Evolutionary conservation across 2,113 vertebrate genomes (phyloP).

Genomic region (Hystrix brachyura): DNA sequence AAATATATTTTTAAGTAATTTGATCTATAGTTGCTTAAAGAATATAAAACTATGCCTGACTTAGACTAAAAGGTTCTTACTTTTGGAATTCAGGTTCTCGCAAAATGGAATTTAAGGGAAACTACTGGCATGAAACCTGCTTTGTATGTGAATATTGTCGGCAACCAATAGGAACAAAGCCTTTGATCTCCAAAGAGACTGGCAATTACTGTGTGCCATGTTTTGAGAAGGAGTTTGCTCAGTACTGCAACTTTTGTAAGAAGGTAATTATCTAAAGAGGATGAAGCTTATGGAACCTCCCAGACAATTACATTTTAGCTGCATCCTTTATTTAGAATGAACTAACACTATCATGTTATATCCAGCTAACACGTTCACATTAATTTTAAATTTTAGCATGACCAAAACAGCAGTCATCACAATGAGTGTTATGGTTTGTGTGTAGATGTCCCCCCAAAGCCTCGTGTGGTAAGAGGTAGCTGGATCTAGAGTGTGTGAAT

Average conservation of each 20-base stretch:
- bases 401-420: neutral
- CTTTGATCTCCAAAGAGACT: constrained; percentile 89
- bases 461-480: too few species aligned
- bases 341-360: neutral
- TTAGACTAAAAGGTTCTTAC: constrained; percentile 56
- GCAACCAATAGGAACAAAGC: constrained; percentile 89
- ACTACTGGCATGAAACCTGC: constrained; percentile 91
- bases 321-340: neutral
- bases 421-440: neutral
- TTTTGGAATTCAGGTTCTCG: constrained; percentile 87
- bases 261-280: constrained; percentile 90
- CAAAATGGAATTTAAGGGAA: constrained; percentile 92
- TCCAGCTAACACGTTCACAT: neutral
- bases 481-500: too few species aligned
- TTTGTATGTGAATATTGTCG: constrained; percentile 89
- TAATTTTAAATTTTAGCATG: constrained; percentile 4
- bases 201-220: constrained; percentile 90
- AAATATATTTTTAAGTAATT: neutral
- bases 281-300: neutral
- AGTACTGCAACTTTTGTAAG: constrained; percentile 95
- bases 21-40: constrained; percentile 13
- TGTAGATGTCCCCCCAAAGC: too few species aligned
- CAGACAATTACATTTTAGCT: neutral
- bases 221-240: constrained; percentile 92
- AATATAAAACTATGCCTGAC: neutral